A percentile compares a stretch with the other conserved stretches of the same genome.
Conservation (phyloP, 2,797 vertebrate genomes). For the Ptychobarbus kaznakovi region DNA sequence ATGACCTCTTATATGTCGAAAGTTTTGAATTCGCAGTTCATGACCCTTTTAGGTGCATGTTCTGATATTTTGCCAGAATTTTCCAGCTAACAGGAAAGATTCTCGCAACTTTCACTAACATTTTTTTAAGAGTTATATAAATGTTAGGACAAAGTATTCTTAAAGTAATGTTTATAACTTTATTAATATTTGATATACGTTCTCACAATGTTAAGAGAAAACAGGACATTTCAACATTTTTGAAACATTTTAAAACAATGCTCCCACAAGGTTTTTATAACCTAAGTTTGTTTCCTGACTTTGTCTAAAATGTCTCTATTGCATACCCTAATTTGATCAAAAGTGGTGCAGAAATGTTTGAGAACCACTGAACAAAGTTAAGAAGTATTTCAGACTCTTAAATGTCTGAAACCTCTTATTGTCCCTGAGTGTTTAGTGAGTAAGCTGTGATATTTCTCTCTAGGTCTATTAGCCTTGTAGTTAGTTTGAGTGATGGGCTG, state of each 20-base stretch:
- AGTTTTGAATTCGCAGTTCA: too few species aligned
- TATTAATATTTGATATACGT: neutral
- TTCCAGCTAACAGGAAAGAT: neutral
- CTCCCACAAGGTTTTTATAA: neutral
- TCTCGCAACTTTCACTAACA: neutral
- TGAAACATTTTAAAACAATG: neutral
- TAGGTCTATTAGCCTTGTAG: slow-evolving; percentile 19
- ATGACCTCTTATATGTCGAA: too few species aligned
- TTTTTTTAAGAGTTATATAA: neutral
- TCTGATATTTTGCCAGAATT: neutral
- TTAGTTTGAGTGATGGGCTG: slow-evolving; percentile 56
- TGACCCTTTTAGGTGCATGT: too few species aligned
- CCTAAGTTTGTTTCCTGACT: neutral
- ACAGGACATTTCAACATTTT: neutral
- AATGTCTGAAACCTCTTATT: neutral
- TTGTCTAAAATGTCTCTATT: neutral
- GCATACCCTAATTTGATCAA: neutral
- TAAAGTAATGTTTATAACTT: neutral
- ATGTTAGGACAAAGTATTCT: neutral
- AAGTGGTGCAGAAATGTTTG: neutral
- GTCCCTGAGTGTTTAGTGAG: neutral
- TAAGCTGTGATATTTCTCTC: slow-evolving; percentile 10
- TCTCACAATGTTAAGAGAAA: neutral
- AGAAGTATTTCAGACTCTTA: neutral
- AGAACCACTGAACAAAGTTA: neutral